Conservation (phyloP, 2,797 vertebrate species). For the Acestrorhynchus altus region DNA sequence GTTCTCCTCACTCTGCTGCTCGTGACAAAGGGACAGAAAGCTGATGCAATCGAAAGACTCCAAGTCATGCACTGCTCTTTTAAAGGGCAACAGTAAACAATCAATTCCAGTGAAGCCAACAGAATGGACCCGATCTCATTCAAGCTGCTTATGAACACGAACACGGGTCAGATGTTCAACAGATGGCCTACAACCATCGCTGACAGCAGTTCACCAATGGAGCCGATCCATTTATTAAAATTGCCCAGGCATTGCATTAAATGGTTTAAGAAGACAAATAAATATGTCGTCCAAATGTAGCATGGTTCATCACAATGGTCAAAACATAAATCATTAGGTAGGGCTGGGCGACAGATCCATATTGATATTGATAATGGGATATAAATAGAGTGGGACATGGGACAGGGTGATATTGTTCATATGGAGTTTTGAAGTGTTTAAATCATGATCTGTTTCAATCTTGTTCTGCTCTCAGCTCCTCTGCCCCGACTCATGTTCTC, state of each 20-base stretch:
- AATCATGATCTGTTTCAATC: too few species aligned
- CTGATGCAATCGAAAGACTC: slow-evolving; percentile 3
- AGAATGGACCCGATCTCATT: not conserved
- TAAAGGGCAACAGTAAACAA: slow-evolving; percentile 9
- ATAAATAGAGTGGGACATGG: too few species aligned
- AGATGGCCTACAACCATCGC: not conserved
- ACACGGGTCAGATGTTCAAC: not conserved
- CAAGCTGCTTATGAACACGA: not conserved
- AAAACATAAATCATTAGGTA: too few species aligned
- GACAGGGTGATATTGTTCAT: too few species aligned
- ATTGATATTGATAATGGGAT: too few species aligned
- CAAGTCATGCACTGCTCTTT: not conserved
- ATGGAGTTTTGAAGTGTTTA: too few species aligned
- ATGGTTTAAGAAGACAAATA: too few species aligned
- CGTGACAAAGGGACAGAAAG: not conserved
- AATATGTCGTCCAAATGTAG: too few species aligned
- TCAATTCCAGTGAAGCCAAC: slow-evolving; percentile 5
- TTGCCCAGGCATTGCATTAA: not conserved
- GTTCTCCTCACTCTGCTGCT: not conserved
- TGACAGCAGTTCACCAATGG: not conserved
- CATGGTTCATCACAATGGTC: too few species aligned
- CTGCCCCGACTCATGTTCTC: too few species aligned
- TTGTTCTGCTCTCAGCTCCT: too few species aligned
- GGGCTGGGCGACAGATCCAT: too few species aligned
- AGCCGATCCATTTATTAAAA: not conserved